Evolutionary conservation across 2,113 vertebrate genomes (phyloP), one percentile per base, ranked within the genome.

Genomic region (Zosterops hypoxanthus): DNA sequence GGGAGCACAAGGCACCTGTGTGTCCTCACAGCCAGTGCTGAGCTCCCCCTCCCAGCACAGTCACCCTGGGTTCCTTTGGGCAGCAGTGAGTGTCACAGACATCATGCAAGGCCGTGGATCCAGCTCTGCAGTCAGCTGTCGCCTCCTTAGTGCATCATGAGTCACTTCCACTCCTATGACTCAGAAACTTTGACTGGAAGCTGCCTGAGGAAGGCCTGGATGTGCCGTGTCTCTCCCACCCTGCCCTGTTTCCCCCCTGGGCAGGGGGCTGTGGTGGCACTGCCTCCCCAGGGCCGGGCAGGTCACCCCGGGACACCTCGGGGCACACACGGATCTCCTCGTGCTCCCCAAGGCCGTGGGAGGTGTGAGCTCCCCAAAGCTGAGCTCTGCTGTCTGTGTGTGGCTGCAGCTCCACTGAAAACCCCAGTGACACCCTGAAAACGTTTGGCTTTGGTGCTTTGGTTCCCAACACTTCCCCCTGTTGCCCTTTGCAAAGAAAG

Each of bases 261-360:
- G 50, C 49, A 12, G 50, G 29, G 25, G 21, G 0, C 42, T 8
- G 29, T 14, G 8, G 23, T 55, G 70, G 20, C 19, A 6, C 34
- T 4, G 47, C 36, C n/a, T 26, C 2, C 0, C 12, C 6, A 5
- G 66, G 60, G 50, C 14, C 0, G n/a, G 73, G 13, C 69, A 15
- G 60, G 47, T 39, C 60, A 11, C 39, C 33, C 57, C 18, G 2
- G 57, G 34, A 5, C 24, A 6, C 31, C 22, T 5, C 0, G 0
- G 60, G 0, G 25, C 23, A 3, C 41, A 0, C 3, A 0, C 2
- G 2, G 21, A 1, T 2, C 34, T 19, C 52, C 36, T 11, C 8
- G 21, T 6, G 31, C 25, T 4, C 42, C 52, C 8, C 2, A 7
- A 8, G 11, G 1, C 0, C 3, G 2, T 1, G 3, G 29, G 9